A percentile compares a stretch with the other conserved stretches of the same genome.
phyloP scores from a whole-genome alignment of 1,140 invertebrate species.

The Micrasema longulum region DNA sequence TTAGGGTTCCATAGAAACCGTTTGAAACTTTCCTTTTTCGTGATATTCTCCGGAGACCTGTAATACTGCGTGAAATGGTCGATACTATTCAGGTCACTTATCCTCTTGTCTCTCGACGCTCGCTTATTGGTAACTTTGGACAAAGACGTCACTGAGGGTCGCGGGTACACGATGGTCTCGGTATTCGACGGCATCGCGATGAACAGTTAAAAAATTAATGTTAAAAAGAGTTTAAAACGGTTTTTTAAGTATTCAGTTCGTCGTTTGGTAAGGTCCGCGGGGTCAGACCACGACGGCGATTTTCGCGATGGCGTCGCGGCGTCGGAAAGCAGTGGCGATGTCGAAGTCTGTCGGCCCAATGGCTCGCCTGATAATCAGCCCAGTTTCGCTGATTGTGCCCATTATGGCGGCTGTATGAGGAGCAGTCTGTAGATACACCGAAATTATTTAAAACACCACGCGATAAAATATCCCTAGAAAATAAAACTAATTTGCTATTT shows the following conservation, averaged over 20 bases:
- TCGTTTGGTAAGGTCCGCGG: too few relatives aligned
- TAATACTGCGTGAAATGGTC: conserved; percentile 74
- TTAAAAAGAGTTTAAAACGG: too few relatives aligned
- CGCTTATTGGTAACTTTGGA: conserved; percentile 39
- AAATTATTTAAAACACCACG: too few relatives aligned
- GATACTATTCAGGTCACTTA: conserved; percentile 66
- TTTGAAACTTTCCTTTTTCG: conserved; percentile 70
- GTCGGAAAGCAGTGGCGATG: neutral
- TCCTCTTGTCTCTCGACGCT: conserved; percentile 59
- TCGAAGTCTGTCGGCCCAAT: conserved; percentile 37
- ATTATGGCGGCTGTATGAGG: conserved; percentile 47
- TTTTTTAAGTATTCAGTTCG: too few relatives aligned
- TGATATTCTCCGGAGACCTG: conserved; percentile 69
- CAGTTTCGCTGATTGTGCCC: conserved; percentile 53
- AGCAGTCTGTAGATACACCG: conserved; percentile 36
- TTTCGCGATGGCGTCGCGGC: neutral
- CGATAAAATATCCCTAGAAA: too few relatives aligned
- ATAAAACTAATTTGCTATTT: too few relatives aligned
- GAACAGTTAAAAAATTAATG: too few relatives aligned
- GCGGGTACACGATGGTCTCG: conserved; percentile 8
- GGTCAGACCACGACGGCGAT: neutral
- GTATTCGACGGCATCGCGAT: conserved; percentile 12
- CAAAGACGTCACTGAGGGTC: conserved; percentile 15
- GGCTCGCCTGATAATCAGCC: conserved; percentile 47
- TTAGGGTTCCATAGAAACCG: conserved; percentile 77